Base-by-base conservation (phyloP, 37 sponge, comb jelly and placozoan species). In the Bolinopsis microptera region DNA sequence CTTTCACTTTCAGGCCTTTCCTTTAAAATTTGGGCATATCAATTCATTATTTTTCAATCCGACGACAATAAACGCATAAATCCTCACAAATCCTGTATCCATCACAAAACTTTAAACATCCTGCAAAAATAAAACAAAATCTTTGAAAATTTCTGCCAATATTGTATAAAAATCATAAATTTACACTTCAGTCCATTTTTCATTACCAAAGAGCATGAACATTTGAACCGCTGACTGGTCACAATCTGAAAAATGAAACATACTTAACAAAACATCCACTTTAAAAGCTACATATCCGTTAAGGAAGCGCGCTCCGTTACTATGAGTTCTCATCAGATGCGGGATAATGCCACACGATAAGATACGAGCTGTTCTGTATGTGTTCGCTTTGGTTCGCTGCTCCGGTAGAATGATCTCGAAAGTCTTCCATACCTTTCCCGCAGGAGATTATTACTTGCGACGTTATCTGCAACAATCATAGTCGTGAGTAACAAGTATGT, bases 381-480 rank as follows among this genome's bases (percentile, higher is more conserved):
- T 77, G 21, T 22, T 39, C 48, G 3, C 34, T 22, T 36, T 35
- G 31, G 38, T 35, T 21, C 0, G 27, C 8, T 0, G 61, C n/a
- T 40, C 36, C 26, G n/a, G 48, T 40, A 0, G 27, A 27, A 13
- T 32, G 80, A 27, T 86, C 90, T 40, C 90, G 37, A 48, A 86
- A 86, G 22, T 86, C 90, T 39, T 86, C 90, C 90, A 86, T 86
- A 8, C 90, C 90, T 40, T 86, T 86, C 8, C 90, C 90, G 31
- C 90, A 86, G 61, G 90, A 86, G 1, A 86, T 40, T 21, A 86
- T 38, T 0, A 86, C 90, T 86, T 86, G 90, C 48, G 90, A 86
- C 1, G 90, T 86, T 9, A 41, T 86, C 83, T 82, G 83, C 3
- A n/a, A 74, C 8, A 26, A n/a, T n/a, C n/a, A n/a, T n/a, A n/a